Conservation (phyloP, 2,888 invertebrate genomes). For the Brenthis hecate region DNA sequence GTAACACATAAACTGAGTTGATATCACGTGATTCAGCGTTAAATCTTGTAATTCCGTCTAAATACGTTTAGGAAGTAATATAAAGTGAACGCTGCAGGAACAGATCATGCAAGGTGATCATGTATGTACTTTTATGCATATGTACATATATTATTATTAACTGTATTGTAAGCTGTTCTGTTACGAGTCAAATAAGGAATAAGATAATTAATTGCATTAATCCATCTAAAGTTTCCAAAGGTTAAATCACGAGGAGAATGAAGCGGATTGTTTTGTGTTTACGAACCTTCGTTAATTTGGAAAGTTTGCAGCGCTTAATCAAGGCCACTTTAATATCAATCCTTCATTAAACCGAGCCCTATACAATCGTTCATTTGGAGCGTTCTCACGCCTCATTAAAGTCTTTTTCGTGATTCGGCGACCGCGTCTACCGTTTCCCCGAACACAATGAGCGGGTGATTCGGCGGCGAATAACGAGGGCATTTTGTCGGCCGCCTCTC, state of each 20-base stretch:
- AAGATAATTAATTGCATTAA: constrained; percentile 22
- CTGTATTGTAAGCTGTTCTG: constrained; percentile 20
- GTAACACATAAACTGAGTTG: constrained; percentile 41
- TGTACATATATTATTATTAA: constrained; percentile 18
- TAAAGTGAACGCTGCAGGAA: constrained; percentile 25
- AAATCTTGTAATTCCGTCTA: not conserved
- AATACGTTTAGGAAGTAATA: constrained; percentile 21
- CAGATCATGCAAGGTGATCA: constrained; percentile 34
- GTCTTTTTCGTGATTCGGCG: constrained; percentile 80
- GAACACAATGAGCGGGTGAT: constrained; percentile 81
- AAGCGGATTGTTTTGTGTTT: constrained; percentile 23
- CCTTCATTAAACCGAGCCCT: constrained; percentile 73
- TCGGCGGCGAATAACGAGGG: constrained; percentile 83
- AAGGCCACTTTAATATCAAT: constrained; percentile 71
- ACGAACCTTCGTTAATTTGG: constrained; percentile 25
- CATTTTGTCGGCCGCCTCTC: constrained; percentile 82
- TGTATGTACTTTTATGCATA: constrained; percentile 24
- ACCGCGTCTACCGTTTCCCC: constrained; percentile 82
- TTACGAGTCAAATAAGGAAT: constrained; percentile 21
- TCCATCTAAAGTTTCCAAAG: constrained; percentile 23
- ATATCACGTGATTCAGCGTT: not conserved
- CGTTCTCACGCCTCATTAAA: constrained; percentile 82
- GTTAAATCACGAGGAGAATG: constrained; percentile 18
- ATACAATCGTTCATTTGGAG: constrained; percentile 79
- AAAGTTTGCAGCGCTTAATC: constrained; percentile 54